A percentile compares a stretch with the other conserved stretches of the same genome.
Evolutionary conservation across 92 coral and sea anemone species (phyloP).

Genomic region (Scolanthus callimorphus): DNA sequence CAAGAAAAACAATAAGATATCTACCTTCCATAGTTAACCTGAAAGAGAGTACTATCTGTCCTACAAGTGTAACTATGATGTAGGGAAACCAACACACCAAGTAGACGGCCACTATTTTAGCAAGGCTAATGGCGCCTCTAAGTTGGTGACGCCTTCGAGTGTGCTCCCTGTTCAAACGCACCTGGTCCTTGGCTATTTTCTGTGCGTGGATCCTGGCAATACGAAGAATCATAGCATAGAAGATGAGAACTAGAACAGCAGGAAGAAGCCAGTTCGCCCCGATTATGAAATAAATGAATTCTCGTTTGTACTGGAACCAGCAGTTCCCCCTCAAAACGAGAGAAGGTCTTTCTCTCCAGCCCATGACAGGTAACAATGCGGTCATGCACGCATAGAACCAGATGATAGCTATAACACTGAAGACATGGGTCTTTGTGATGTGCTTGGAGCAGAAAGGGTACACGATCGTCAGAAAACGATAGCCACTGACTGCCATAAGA

Average conservation of each 20-base stretch:
- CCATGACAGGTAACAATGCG: slow-evolving; percentile 58
- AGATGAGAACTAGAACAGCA: slow-evolving; percentile 45
- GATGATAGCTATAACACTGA: slow-evolving; percentile 19
- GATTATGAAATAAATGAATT: slow-evolving; percentile 51
- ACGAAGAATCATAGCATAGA: slow-evolving; percentile 67
- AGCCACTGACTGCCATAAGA: slow-evolving; percentile 63
- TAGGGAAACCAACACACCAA: slow-evolving; percentile 79
- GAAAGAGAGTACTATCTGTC: slow-evolving; percentile 9
- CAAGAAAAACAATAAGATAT: slow-evolving; percentile 38
- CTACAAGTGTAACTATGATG: slow-evolving; percentile 28
- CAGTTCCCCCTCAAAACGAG: slow-evolving; percentile 7
- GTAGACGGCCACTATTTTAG: slow-evolving; percentile 68
- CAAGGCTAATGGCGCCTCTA: slow-evolving; percentile 72
- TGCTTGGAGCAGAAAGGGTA: slow-evolving; percentile 58
- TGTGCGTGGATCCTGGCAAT: slow-evolving; percentile 70
- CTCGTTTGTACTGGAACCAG: slow-evolving; percentile 14
- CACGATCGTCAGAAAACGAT: slow-evolving; percentile 72
- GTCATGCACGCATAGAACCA: slow-evolving; percentile 65
- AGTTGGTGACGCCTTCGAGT: slow-evolving; percentile 43
- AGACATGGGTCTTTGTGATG: slow-evolving; percentile 38
- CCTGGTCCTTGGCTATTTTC: slow-evolving; percentile 51
- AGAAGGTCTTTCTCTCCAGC: slow-evolving; percentile 59
- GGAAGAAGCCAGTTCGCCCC: slow-evolving; percentile 63
- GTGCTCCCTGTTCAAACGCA: slow-evolving; percentile 50
- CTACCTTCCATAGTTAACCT: slow-evolving; percentile 20